These are phyloP conservation scores for Ophthalmolycus amberensis DNA, from an alignment of 2,113 vertebrate species.

Conservation along the genomic window DNA sequence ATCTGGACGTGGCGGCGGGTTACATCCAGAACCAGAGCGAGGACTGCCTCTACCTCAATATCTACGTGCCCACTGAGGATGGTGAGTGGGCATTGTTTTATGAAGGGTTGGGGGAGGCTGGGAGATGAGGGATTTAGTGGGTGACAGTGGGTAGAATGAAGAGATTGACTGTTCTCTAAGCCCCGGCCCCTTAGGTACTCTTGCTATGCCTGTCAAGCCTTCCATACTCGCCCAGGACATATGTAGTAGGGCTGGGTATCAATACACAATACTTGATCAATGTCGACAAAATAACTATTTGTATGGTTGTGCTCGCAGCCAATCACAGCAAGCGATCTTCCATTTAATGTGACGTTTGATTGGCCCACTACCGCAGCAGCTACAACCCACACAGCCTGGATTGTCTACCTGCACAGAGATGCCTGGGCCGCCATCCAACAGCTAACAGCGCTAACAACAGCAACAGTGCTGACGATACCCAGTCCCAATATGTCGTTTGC, in stretches of 20 bases:
- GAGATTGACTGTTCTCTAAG: conserved; percentile 38
- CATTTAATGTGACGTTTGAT: not conserved
- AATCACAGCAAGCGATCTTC: not conserved
- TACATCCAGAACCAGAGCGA: conserved; percentile 96
- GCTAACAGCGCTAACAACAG: not conserved
- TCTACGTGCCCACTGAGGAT: conserved; percentile 95
- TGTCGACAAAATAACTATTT: not conserved
- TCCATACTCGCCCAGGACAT: not conserved
- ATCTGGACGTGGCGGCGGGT: conserved; percentile 90
- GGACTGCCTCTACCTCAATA: conserved; percentile 94
- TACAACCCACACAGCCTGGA: not conserved
- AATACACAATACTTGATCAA: not conserved
- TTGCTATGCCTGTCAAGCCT: conserved; percentile 9
- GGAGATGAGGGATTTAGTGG: conserved; percentile 1
- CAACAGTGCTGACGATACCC: not conserved
- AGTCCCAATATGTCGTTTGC: no score
- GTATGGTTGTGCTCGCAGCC: not conserved
- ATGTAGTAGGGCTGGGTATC: not conserved
- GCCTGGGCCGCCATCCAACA: not conserved
- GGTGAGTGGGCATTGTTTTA: conserved; percentile 83
- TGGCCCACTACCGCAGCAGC: not conserved
- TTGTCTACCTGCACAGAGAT: not conserved
- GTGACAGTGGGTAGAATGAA: not conserved
- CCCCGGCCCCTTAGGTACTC: not conserved
- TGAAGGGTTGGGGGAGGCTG: conserved; percentile 6